These are phyloP conservation scores for Micromussa lordhowensis DNA, from an alignment of 92 coral and sea anemone species.

Conservation along the genomic window DNA sequence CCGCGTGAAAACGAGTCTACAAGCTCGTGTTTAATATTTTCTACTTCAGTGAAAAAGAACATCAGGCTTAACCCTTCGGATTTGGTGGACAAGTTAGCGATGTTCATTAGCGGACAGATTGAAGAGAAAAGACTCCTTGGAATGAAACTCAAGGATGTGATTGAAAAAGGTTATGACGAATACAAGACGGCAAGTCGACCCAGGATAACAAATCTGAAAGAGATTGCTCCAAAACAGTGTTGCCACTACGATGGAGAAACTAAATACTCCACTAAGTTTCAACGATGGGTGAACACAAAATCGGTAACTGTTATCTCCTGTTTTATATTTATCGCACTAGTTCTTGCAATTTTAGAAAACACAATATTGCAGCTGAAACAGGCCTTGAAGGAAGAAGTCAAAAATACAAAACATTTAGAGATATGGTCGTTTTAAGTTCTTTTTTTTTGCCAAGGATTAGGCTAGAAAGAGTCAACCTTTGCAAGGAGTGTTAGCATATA, in stretches of 20 bases:
- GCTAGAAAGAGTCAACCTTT: no score
- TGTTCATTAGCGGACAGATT: conserved; percentile 77
- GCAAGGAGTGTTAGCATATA: background rate
- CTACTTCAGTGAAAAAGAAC: conserved; percentile 63
- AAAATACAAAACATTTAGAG: no score
- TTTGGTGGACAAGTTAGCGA: conserved; percentile 71
- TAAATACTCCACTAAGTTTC: conserved; percentile 74
- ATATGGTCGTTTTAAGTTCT: no score
- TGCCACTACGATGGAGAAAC: conserved; percentile 84
- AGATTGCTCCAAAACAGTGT: conserved; percentile 75
- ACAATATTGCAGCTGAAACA: no score
- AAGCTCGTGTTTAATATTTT: background rate
- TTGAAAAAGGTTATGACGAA: conserved; percentile 72
- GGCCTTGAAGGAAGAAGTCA: no score
- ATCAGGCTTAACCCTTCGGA: conserved; percentile 74
- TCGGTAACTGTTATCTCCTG: conserved; percentile 44
- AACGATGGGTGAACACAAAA: conserved; percentile 78
- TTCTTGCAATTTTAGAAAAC: no score
- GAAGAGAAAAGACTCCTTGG: conserved; percentile 78
- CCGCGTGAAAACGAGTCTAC: background rate
- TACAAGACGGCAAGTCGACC: conserved; percentile 36
- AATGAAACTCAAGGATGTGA: conserved; percentile 63
- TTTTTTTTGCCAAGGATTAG: no score
- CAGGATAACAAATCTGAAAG: conserved; percentile 60
- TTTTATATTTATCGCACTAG: background rate